Evolutionary conservation across 2,888 invertebrate genomes (phyloP).

Genomic region (Masnerella sp.): DNA sequence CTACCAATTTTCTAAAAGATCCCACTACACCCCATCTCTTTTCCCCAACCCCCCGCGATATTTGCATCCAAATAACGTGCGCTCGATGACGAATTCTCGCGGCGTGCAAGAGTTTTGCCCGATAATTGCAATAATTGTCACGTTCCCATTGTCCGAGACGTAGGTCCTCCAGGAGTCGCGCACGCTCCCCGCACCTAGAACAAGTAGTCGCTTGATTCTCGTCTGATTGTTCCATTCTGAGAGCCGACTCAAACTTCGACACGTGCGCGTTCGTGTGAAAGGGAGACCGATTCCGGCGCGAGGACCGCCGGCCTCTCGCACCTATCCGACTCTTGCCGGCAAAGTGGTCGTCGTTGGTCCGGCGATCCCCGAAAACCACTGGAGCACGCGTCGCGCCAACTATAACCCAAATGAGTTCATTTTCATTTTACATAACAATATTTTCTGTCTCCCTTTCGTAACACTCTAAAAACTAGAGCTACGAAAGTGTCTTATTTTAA

Average conservation of each 20-base stretch:
- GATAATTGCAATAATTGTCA: conserved; percentile 77
- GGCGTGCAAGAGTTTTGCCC: conserved; percentile 60
- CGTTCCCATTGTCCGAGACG: conserved; percentile 68
- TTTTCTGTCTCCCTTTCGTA: too few relatives aligned
- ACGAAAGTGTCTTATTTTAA: too few relatives aligned
- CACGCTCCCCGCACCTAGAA: conserved; percentile 70
- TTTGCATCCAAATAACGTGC: conserved; percentile 71
- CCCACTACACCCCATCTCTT: too few relatives aligned
- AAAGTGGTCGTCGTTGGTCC: conserved; percentile 55
- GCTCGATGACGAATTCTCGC: conserved; percentile 59
- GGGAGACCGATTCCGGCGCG: conserved; percentile 40
- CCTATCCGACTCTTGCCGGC: conserved; percentile 57
- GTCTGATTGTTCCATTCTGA: conserved; percentile 77
- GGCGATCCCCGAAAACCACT: conserved; percentile 44
- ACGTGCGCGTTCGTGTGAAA: conserved; percentile 58
- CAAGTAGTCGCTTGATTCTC: conserved; percentile 77
- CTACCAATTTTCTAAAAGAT: too few relatives aligned
- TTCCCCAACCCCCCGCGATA: conserved; percentile 48
- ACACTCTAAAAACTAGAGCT: too few relatives aligned
- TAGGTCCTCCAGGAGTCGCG: conserved; percentile 67
- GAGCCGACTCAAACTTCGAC: conserved; percentile 66
- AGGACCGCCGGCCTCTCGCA: conserved; percentile 46
- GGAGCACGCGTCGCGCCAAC: conserved; percentile 47
- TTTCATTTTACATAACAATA: too few relatives aligned
- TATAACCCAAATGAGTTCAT: conserved; percentile 27